Evolutionary conservation across 2,113 vertebrate genomes (phyloP).

Genomic region (Cololabis saira): DNA sequence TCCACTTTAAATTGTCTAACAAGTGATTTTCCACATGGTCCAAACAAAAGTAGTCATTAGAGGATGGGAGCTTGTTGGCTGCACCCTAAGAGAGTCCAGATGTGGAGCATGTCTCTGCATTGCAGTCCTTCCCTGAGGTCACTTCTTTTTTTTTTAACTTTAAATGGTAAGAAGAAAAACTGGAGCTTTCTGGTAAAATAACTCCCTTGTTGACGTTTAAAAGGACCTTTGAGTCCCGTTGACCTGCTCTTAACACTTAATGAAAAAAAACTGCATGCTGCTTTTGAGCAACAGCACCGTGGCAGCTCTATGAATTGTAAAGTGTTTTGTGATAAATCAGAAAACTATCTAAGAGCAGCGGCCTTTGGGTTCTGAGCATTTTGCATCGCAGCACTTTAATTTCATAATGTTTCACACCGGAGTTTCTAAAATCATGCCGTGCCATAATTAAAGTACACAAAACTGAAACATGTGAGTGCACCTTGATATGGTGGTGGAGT

Average conservation of each 20-base stretch:
- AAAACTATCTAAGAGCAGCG: constrained; percentile 5
- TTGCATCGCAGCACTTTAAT: neutral
- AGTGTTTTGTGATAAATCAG: constrained; percentile 4
- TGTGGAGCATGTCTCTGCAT: constrained; percentile 52
- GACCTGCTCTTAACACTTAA: constrained; percentile 55
- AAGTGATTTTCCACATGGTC: constrained; percentile 23
- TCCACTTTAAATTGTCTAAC: constrained; percentile 17
- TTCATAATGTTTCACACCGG: neutral
- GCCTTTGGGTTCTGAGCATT: neutral
- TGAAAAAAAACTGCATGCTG: constrained; percentile 48
- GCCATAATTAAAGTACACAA: constrained; percentile 4
- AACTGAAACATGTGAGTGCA: neutral
- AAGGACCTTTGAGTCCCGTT: constrained; percentile 48
- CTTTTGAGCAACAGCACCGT: constrained; percentile 37
- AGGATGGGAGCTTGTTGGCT: constrained; percentile 12
- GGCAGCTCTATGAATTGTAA: constrained; percentile 18
- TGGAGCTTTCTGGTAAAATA: constrained; percentile 48
- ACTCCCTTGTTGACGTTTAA: constrained; percentile 46
- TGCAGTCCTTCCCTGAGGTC: constrained; percentile 34
- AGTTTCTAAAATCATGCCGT: constrained; percentile 5
- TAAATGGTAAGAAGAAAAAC: constrained; percentile 51
- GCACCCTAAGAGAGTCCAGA: constrained; percentile 44
- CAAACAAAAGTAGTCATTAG: constrained; percentile 34
- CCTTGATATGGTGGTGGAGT: constrained; percentile 16
- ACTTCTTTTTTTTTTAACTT: constrained; percentile 31